Conservation (phyloP, 2,888 invertebrate genomes). For the Torymus texanus region DNA sequence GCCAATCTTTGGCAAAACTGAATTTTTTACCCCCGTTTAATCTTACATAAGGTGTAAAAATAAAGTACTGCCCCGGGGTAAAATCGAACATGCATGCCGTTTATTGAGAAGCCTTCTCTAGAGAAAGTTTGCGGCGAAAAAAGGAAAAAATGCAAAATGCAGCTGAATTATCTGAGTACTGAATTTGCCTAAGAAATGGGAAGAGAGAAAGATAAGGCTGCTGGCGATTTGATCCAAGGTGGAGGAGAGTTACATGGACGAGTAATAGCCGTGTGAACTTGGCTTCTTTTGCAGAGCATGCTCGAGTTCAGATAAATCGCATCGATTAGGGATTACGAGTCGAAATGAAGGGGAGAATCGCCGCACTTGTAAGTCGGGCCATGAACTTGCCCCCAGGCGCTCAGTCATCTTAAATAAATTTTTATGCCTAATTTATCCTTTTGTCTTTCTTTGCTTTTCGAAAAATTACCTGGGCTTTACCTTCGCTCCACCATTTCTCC, state of each 20-base stretch:
- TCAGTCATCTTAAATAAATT: conserved; percentile 33
- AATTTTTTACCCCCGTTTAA: too few relatives aligned
- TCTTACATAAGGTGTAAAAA: conserved; percentile 15
- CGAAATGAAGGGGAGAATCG: background rate
- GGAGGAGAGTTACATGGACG: background rate
- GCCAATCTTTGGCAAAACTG: too few relatives aligned
- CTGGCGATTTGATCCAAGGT: conserved; percentile 22
- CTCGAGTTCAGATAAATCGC: conserved; percentile 61
- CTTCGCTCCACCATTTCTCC: background rate
- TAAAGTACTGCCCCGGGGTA: conserved; percentile 19
- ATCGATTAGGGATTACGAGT: conserved; percentile 63
- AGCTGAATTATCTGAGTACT: too few relatives aligned
- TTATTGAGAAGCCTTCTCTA: background rate
- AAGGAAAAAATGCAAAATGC: too few relatives aligned
- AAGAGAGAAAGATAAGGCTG: conserved; percentile 9
- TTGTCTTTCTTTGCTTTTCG: background rate
- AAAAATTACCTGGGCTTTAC: too few relatives aligned
- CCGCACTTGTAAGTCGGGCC: background rate
- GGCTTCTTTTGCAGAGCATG: conserved; percentile 27
- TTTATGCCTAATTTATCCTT: conserved; percentile 42
- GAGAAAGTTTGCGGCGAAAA: background rate
- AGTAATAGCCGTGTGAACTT: conserved; percentile 50
- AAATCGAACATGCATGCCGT: conserved; percentile 4
- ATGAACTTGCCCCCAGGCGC: conserved; percentile 14
- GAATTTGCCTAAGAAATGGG: background rate